A percentile compares a stretch with the other conserved stretches of the same genome.
phyloP scores from a whole-genome alignment of 2,888 invertebrate species.

The Lasioglossum vierecki region DNA sequence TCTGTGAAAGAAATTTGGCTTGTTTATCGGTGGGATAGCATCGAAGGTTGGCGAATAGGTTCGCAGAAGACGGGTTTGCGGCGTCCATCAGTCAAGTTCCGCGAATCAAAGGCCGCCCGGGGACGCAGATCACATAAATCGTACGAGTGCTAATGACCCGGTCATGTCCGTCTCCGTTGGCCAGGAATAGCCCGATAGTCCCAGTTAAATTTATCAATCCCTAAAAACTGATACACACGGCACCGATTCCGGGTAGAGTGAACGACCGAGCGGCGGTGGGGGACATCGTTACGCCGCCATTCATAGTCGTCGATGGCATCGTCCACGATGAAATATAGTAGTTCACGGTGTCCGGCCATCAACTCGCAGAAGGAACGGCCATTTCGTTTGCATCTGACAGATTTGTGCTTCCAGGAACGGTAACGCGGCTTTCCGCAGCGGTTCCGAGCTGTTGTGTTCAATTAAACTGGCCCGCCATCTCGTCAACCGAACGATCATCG shows the following conservation, averaged over 20 bases:
- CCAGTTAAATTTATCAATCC: slow-evolving; percentile 35
- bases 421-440: slow-evolving; percentile 67
- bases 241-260: slow-evolving; percentile 25
- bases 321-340: slow-evolving; percentile 36
- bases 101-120: background rate
- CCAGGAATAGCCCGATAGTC: slow-evolving; percentile 24
- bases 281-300: slow-evolving; percentile 30
- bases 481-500: slow-evolving; percentile 65
- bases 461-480: slow-evolving; percentile 77
- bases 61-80: background rate
- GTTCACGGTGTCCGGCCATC: slow-evolving; percentile 11
- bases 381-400: slow-evolving; percentile 67
- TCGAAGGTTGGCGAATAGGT: background rate
- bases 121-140: background rate
- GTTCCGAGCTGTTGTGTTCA: slow-evolving; percentile 66
- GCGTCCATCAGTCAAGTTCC: background rate
- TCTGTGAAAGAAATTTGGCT: background rate
- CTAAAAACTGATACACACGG: slow-evolving; percentile 25
- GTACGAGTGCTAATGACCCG: slow-evolving; percentile 22
- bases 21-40: background rate
- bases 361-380: slow-evolving; percentile 34
- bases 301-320: slow-evolving; percentile 52
- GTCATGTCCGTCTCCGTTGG: slow-evolving; percentile 17
- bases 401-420: slow-evolving; percentile 78
- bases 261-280: slow-evolving; percentile 20